Percentiles rank a stretch among this genome's conserved stretches.
Evolutionary conservation across 2,888 invertebrate species (phyloP).

Genomic region (Eristalis intricaria): DNA sequence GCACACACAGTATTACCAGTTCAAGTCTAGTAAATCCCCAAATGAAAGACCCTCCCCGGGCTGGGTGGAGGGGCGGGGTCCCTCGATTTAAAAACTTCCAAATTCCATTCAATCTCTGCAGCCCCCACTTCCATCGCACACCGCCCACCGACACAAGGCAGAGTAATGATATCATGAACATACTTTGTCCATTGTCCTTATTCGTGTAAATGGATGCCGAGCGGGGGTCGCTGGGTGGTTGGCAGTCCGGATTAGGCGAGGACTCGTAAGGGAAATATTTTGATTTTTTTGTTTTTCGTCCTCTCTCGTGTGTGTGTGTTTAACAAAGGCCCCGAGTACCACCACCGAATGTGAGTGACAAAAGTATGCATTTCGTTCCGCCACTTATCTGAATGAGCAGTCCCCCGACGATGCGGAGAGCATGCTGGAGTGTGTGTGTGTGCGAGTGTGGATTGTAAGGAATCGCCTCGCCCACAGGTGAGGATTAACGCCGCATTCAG

Average conservation of each 20-base stretch:
- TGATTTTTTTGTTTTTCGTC: background rate
- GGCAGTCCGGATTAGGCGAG: slow-evolving; percentile 11
- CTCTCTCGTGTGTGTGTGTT: background rate
- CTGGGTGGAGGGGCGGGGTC: background rate
- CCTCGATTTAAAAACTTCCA: background rate
- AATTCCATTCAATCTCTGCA: slow-evolving; percentile 12
- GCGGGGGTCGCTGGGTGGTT: background rate
- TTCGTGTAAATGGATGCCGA: slow-evolving; percentile 32
- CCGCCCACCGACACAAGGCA: slow-evolving; percentile 7
- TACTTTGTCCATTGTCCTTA: slow-evolving; percentile 40
- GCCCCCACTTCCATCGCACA: background rate
- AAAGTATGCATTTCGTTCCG: slow-evolving; percentile 34
- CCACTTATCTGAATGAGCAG: slow-evolving; percentile 44
- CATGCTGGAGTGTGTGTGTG: background rate
- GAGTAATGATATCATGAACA: slow-evolving; percentile 43
- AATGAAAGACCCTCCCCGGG: slow-evolving; percentile 19
- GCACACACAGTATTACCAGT: slow-evolving; percentile 18
- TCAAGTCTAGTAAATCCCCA: slow-evolving; percentile 20
- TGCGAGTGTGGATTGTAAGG: background rate
- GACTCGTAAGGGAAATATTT: slow-evolving; percentile 22
- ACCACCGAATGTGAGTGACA: slow-evolving; percentile 24
- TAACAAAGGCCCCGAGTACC: background rate
- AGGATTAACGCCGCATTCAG: slow-evolving; percentile 26
- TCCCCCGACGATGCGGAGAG: background rate
- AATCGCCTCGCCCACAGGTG: background rate